Evolutionary conservation across 2,797 vertebrate species (phyloP).

Genomic region (Sebastes jordani): DNA sequence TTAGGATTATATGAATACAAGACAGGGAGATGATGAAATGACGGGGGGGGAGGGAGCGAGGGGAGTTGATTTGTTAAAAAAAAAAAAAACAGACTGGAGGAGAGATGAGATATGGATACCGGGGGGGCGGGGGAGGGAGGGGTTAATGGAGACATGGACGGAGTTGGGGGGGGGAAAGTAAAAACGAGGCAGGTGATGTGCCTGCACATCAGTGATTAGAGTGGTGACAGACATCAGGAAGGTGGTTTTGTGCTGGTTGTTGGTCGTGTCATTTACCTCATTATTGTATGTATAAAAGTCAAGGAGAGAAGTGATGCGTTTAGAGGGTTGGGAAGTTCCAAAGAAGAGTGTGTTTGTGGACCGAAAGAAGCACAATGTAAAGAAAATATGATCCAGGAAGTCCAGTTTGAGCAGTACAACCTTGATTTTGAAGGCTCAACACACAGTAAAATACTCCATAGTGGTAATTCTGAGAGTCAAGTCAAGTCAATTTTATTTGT

Average conservation of each 20-base stretch:
- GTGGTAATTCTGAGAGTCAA: background rate
- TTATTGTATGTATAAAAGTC: background rate
- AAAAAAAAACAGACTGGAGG: conserved; percentile 16
- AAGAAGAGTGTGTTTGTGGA: background rate
- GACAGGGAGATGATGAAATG: conserved; percentile 55
- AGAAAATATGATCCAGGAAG: background rate
- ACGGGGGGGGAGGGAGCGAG: conserved; percentile 8
- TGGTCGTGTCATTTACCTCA: background rate
- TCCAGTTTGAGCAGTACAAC: background rate
- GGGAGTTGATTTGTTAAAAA: conserved; percentile 10
- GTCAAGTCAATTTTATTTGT: too few relatives aligned
- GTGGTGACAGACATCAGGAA: background rate
- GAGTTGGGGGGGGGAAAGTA: background rate
- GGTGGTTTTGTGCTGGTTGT: background rate
- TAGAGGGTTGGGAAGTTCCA: background rate
- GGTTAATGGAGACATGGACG: background rate
- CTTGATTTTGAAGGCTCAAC: background rate
- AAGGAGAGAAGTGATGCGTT: background rate
- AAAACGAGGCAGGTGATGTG: background rate
- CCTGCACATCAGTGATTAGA: background rate
- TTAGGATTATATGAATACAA: conserved; percentile 51
- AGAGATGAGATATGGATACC: conserved; percentile 25
- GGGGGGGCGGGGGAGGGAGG: background rate
- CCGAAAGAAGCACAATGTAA: too few relatives aligned
- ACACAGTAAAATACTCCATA: background rate